Conservation (phyloP, 2,888 invertebrate genomes). For the Brachylomia viminalis region DNA sequence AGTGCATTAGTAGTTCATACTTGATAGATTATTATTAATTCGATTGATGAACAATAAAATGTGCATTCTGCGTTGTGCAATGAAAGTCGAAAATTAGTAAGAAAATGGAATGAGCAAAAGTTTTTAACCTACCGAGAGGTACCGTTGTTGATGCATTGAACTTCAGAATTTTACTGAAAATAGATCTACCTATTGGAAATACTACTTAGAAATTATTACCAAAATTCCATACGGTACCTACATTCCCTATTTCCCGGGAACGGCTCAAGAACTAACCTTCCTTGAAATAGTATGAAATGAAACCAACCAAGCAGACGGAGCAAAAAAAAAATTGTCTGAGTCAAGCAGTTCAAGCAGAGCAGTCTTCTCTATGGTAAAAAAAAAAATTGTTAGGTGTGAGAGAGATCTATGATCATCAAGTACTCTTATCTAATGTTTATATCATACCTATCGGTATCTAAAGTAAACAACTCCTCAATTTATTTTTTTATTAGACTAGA, state of each 20-base stretch:
- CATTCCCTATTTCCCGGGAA: too few species aligned
- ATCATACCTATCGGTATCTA: not conserved
- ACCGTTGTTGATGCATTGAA: not conserved
- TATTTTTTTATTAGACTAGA: constrained; percentile 29
- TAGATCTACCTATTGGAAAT: not conserved
- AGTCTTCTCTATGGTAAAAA: not conserved
- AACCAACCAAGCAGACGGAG: not conserved
- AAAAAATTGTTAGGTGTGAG: not conserved
- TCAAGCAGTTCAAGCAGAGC: not conserved
- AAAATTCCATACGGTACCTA: too few species aligned
- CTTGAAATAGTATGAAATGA: not conserved
- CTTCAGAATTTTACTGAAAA: not conserved
- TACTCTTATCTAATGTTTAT: not conserved
- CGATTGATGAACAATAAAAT: not conserved
- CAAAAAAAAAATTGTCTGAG: too few species aligned
- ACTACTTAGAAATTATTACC: too few species aligned
- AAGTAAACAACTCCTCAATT: constrained; percentile 30
- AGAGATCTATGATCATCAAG: not conserved
- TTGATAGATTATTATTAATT: not conserved
- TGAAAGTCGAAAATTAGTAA: not conserved
- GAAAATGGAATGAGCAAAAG: too few species aligned
- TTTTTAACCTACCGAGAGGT: not conserved
- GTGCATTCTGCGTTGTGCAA: not conserved
- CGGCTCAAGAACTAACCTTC: not conserved
- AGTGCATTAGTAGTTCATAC: too few species aligned